Evolutionary conservation across 2,888 invertebrate species (phyloP).

Genomic region (Nomada fabriciana): DNA sequence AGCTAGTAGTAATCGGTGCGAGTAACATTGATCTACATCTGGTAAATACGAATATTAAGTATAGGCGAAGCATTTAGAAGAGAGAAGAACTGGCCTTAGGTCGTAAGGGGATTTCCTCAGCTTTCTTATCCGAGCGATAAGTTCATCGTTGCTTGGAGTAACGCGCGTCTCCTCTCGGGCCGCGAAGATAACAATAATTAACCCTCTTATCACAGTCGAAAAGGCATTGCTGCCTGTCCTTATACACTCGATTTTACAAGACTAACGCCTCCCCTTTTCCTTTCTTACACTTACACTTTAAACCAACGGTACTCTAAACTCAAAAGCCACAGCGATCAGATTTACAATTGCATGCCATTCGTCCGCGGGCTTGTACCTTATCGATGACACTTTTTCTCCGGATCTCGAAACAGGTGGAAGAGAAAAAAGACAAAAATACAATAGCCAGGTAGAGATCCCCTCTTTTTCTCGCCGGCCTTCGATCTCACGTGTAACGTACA

Average conservation of each 20-base stretch:
- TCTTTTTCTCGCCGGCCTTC: neutral
- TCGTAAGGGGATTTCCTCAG: slow-evolving; percentile 45
- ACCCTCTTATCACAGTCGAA: slow-evolving; percentile 73
- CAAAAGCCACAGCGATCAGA: neutral
- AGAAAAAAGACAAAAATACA: neutral
- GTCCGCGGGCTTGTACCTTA: neutral
- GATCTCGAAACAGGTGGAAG: neutral
- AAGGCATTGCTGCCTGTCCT: slow-evolving; percentile 46
- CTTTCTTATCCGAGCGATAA: slow-evolving; percentile 35
- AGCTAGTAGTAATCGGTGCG: slow-evolving; percentile 45
- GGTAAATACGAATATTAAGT: slow-evolving; percentile 16
- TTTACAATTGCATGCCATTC: slow-evolving; percentile 18
- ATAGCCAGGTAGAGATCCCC: neutral
- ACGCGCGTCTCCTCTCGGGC: slow-evolving; percentile 38
- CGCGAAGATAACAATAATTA: slow-evolving; percentile 58
- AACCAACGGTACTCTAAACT: neutral
- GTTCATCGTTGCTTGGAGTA: slow-evolving; percentile 52
- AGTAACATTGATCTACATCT: slow-evolving; percentile 19
- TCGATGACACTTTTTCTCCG: neutral
- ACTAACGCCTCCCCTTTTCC: neutral
- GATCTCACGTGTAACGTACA: neutral
- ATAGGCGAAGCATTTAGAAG: slow-evolving; percentile 40
- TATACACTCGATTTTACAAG: slow-evolving; percentile 10
- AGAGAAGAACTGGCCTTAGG: slow-evolving; percentile 63
- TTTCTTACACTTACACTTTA: neutral